Evolutionary conservation across 2,888 invertebrate genomes (phyloP).

Genomic region (Iphiclides podalirius): DNA sequence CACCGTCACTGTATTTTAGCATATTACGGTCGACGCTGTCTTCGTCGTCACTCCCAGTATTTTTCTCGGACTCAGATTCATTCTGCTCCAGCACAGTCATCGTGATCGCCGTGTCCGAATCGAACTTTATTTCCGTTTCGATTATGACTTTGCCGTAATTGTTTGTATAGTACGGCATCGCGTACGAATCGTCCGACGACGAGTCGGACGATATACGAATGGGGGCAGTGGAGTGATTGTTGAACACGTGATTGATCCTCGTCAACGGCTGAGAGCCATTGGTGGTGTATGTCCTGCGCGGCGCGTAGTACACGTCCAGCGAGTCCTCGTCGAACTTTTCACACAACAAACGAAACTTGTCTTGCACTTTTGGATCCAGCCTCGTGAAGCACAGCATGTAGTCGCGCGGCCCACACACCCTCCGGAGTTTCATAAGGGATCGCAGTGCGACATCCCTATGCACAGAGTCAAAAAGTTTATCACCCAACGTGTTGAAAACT

Average conservation of each 20-base stretch:
- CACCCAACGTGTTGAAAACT: constrained; percentile 75
- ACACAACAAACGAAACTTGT: constrained; percentile 68
- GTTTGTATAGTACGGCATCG: constrained; percentile 56
- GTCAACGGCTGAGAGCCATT: constrained; percentile 52
- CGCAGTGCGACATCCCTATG: constrained; percentile 86
- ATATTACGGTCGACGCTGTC: constrained; percentile 72
- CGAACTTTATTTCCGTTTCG: constrained; percentile 91
- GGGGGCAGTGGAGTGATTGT: constrained; percentile 47
- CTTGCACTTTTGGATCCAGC: constrained; percentile 69
- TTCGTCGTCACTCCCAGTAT: constrained; percentile 68
- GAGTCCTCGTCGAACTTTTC: constrained; percentile 72
- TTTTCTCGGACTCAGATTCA: constrained; percentile 67
- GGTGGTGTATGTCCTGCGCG: constrained; percentile 52
- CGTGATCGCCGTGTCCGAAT: constrained; percentile 89
- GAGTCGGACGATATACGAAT: constrained; percentile 62
- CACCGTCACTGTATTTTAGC: constrained; percentile 82
- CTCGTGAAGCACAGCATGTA: constrained; percentile 80
- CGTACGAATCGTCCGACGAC: constrained; percentile 83
- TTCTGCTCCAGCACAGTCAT: constrained; percentile 91
- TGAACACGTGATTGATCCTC: constrained; percentile 60
- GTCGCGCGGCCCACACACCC: constrained; percentile 82
- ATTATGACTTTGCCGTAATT: constrained; percentile 85
- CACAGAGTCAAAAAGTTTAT: constrained; percentile 73
- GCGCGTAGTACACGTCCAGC: constrained; percentile 68
- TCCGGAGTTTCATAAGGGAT: constrained; percentile 85